Percentiles rank a stretch among this genome's conserved stretches.
phyloP scores from a whole-genome alignment of 2,113 vertebrate species.

The Gasterosteus nipponicus region DNA sequence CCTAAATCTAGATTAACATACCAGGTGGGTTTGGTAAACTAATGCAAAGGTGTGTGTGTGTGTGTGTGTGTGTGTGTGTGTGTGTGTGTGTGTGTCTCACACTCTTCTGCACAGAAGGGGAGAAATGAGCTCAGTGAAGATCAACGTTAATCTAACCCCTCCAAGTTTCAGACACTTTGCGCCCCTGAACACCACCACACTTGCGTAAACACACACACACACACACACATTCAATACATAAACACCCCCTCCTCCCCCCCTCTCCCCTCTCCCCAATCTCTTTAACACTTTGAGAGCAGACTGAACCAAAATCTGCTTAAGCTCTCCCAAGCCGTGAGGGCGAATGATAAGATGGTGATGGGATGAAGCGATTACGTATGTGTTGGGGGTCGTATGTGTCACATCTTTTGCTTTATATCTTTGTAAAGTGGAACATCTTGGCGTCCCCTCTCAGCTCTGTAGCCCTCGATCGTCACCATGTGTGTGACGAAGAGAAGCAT shows the following conservation, averaged over 20 bases:
- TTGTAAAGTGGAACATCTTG: background rate
- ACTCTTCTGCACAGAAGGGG: slow-evolving; percentile 53
- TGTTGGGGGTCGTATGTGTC: slow-evolving; percentile 11
- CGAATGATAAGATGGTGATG: slow-evolving; percentile 66
- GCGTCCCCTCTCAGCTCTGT: background rate
- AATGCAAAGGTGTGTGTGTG: slow-evolving; percentile 17
- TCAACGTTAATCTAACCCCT: slow-evolving; percentile 70
- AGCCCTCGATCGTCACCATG: no score
- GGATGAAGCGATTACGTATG: slow-evolving; percentile 63
- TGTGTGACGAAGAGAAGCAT: background rate
- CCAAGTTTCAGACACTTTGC: slow-evolving; percentile 66
- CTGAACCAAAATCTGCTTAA: slow-evolving; percentile 81
- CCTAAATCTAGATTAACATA: slow-evolving; percentile 63
- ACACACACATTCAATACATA: slow-evolving; percentile 45
- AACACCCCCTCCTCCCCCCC: no score
- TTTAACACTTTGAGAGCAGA: slow-evolving; percentile 79
- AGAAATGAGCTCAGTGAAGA: slow-evolving; percentile 73
- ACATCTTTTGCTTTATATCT: background rate
- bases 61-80: slow-evolving; percentile 30
- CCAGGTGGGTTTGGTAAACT: slow-evolving; percentile 31
- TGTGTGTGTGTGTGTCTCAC: slow-evolving; percentile 19
- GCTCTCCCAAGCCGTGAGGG: slow-evolving; percentile 67
- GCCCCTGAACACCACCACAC: slow-evolving; percentile 21
- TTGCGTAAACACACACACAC: slow-evolving; percentile 26
- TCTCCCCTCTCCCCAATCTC: slow-evolving; percentile 56